These are phyloP conservation scores for Oncorhynchus keta DNA, from an alignment of 2,113 vertebrate genomes.

Conservation along the genomic window DNA sequence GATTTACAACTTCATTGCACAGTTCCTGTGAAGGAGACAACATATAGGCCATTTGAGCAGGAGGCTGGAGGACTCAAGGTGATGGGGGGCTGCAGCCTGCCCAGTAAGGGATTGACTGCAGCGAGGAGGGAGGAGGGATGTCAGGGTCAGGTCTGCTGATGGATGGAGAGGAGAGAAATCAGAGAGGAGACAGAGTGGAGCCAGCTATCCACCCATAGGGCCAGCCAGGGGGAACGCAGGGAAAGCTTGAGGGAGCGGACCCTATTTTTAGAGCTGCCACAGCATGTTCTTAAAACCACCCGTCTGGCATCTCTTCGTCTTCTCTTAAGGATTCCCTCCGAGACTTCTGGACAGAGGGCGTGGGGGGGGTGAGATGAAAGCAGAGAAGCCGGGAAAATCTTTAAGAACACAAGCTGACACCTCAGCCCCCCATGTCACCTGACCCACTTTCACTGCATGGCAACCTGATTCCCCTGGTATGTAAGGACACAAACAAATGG, in stretches of 20 bases:
- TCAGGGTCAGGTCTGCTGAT: slow-evolving; percentile 19
- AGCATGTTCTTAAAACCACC: not conserved
- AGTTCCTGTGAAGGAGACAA: slow-evolving; percentile 36
- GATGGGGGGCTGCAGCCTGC: slow-evolving; percentile 32
- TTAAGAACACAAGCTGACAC: slow-evolving; percentile 18
- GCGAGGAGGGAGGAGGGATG: slow-evolving; percentile 2
- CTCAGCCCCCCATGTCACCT: slow-evolving; percentile 19
- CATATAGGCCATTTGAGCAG: slow-evolving; percentile 45
- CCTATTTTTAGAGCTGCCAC: slow-evolving; percentile 57
- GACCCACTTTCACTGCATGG: slow-evolving; percentile 34
- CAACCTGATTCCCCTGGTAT: not conserved
- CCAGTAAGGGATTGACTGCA: slow-evolving; percentile 12
- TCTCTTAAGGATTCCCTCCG: slow-evolving; percentile 45
- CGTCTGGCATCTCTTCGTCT: slow-evolving; percentile 26
- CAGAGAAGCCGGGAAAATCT: slow-evolving; percentile 7
- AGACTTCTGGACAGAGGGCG: slow-evolving; percentile 47
- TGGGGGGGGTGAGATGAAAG: slow-evolving; percentile 22
- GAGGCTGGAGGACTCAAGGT: not conserved
- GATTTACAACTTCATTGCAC: slow-evolving; percentile 13
- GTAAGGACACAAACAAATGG: not conserved
- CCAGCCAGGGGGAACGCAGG: not conserved
- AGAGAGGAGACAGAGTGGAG: slow-evolving; percentile 3
- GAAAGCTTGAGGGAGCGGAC: slow-evolving; percentile 20
- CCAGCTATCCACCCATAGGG: slow-evolving; percentile 4
- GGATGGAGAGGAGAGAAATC: not conserved